Evolutionary conservation across 2,113 vertebrate species (phyloP), one percentile per base, ranked within the genome.

Genomic region (Miniopterus natalensis): DNA sequence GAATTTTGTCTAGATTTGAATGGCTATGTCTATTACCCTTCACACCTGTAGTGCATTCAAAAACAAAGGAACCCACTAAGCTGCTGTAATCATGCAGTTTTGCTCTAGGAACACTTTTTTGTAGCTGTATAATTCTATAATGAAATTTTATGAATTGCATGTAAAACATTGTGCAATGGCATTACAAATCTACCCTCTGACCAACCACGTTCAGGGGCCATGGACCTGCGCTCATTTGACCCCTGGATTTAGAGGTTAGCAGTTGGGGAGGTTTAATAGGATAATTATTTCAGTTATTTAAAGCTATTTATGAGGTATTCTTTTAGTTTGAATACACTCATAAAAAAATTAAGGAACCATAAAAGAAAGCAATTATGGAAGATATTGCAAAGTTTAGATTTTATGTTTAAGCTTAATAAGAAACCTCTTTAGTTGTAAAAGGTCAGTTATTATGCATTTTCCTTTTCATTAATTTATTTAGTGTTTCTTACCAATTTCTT

Each of bases 261-360:
- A 86, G 93, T 78, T 59, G 68, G 65, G 49, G 31, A 66, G 29
- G 18, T 61, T 73, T 93, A 93, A 40, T 81, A 68, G 23, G 21
- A 8, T 80, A 63, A 25, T 92, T 79, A 57, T n/a, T 92, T 92
- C 45, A 78, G 21, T n/a, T 79, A 57, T 36, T 77, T 88, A n/a
- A 70, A 86, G 78, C 3, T 91, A 21, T 57, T 85, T 85, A 12
- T 1, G 13, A 36, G 61, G 47, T n/a, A 42, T 75, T 78, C 57
- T 79, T 92, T 78, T 47, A 91, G 71, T 90, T 51, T 65, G 61
- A 88, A 29, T 75, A 61, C 14, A 75, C 5, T 79, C 6, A 49
- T 59, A 63, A 40, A 84, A 49, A 91, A 49, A 45, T 2, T 40
- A 45, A 83, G 10, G 3, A 75, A 25, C 8, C 4, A 25, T 75